Evolutionary conservation across 2,888 invertebrate genomes (phyloP), one percentile per base, ranked within the genome.

Genomic region (Parelbella ahira): DNA sequence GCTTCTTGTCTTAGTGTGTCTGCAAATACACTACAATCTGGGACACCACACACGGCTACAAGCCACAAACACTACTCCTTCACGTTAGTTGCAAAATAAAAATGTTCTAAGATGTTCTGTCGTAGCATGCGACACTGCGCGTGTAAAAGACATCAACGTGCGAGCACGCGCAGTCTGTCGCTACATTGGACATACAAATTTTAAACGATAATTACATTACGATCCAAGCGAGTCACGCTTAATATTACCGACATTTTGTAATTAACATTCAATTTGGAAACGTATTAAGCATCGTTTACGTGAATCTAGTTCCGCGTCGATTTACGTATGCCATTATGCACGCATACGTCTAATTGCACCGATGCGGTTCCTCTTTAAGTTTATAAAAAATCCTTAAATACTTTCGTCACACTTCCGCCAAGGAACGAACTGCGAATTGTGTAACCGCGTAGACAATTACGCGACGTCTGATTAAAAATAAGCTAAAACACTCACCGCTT

Each of bases 101-200:
- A n/a, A n/a, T n/a, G n/a, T n/a, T n/a, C n/a, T n/a, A n/a, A n/a
- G n/a, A n/a, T n/a, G n/a, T n/a, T n/a, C n/a, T n/a, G n/a, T n/a
- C n/a, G n/a, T n/a, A n/a, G n/a, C n/a, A n/a, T n/a, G n/a, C 30
- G 19, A 21, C 27, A 19, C 30, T 36, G 42, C 41, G 58, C 70
- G 58, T 75, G 74, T 66, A 75, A 82, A 81, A 82, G 81, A 84
- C 63, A 59, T 81, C 72, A 81, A 84, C 84, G 82, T 10, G 29
- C 15, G 29, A 9, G 1, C n/a, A 7, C 49, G 63, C 53, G 13
- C 20, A 6, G 12, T 34, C 3, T 20, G 39, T 32, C 39, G 5
- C 20, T 23, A 21, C 12, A 19, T 12, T 29, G 7, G 23, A 23
- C 20, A 15, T 1, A 19, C 5, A 8, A 30, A 9, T 20, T 20